phyloP scores from a whole-genome alignment of 1,140 invertebrate species.

The Sitobion miscanthi region DNA sequence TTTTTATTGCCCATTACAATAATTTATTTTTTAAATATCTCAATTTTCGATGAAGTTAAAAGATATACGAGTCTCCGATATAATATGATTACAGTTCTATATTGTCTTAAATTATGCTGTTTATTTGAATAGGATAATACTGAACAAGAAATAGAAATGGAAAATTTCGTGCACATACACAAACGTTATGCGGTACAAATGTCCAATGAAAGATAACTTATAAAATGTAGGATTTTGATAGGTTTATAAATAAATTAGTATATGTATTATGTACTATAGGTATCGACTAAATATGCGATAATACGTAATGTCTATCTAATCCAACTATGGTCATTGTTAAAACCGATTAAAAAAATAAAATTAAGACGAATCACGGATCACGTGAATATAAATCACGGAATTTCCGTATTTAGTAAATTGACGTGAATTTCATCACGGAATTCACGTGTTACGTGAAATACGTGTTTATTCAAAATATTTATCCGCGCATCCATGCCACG shows the following conservation, averaged over 20 bases:
- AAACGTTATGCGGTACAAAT: not conserved
- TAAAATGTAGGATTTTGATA: not conserved
- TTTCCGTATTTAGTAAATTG: constrained; percentile 35
- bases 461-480: not conserved
- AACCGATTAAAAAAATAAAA: not conserved
- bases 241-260: not conserved
- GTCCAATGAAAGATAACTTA: not conserved
- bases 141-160: not conserved
- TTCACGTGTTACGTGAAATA: too few species aligned
- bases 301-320: constrained; percentile 15
- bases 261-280: too few species aligned
- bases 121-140: too few species aligned
- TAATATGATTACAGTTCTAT: too few species aligned
- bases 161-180: not conserved
- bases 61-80: constrained; percentile 4
- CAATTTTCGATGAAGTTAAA: not conserved
- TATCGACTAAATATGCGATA: not conserved
- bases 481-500: not conserved
- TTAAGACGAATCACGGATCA: too few species aligned
- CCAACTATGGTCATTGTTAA: not conserved
- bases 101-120: too few species aligned
- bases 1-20: constrained; percentile 25
- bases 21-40: not conserved
- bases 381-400: constrained; percentile 21
- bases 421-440: constrained; percentile 31